phyloP scores from a whole-genome alignment of 1,140 invertebrate genomes.

The Drosophila tristis region DNA sequence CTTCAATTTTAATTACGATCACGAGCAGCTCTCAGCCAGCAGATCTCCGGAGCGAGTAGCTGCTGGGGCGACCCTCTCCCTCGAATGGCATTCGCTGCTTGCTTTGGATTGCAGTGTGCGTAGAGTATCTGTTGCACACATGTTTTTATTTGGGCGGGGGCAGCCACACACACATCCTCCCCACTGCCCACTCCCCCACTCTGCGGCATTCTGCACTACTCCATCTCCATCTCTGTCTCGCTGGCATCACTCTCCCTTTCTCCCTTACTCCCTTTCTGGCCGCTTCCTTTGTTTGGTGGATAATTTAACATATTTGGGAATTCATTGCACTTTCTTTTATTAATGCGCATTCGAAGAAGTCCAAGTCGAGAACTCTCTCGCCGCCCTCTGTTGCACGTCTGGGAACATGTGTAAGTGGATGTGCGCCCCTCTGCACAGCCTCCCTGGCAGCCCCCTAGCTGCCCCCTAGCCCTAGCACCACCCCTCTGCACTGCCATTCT shows the following conservation, averaged over 20 bases:
- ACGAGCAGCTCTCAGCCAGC: constrained; percentile 26
- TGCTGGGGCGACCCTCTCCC: constrained; percentile 27
- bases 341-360: constrained; percentile 67
- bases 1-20: constrained; percentile 78
- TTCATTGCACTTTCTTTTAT: constrained; percentile 83
- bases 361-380: constrained; percentile 40
- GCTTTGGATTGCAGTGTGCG: too few relatives aligned
- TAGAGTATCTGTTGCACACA: constrained; percentile 75
- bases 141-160: constrained; percentile 46
- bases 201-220: neutral
- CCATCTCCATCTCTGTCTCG: neutral
- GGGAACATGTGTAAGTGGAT: constrained; percentile 72
- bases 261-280: neutral
- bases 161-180: constrained; percentile 5
- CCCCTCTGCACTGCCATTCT: neutral
- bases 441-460: neutral
- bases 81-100: constrained; percentile 13
- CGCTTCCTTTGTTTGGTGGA: constrained; percentile 74
- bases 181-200: neutral
- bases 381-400: constrained; percentile 49
- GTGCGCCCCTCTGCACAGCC: constrained; percentile 1
- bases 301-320: constrained; percentile 82
- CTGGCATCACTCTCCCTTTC: neutral
- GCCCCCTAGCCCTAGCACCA: constrained; percentile 2
- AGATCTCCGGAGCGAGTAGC: constrained; percentile 7